These are phyloP conservation scores for Bettongia penicillata DNA, from an alignment of 2,113 vertebrate genomes.

Conservation along the genomic window DNA sequence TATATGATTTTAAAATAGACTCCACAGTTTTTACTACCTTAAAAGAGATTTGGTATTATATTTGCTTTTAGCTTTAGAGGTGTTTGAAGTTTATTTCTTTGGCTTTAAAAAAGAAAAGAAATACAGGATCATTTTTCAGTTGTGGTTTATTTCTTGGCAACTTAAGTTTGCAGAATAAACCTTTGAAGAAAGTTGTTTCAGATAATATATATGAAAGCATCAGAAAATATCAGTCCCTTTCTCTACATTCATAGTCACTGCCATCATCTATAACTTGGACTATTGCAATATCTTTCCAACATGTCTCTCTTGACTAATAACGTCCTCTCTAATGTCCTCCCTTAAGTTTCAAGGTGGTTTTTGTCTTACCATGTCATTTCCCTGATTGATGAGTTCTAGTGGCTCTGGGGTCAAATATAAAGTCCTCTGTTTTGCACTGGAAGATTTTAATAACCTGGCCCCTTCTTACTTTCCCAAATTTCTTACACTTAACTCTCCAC, in stretches of 20 bases:
- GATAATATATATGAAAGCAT: conserved; percentile 17
- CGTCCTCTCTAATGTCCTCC: not conserved
- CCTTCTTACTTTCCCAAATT: not conserved
- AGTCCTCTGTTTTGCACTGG: not conserved
- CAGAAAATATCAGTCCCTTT: conserved; percentile 11
- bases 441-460: not conserved
- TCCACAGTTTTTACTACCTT: conserved; percentile 16
- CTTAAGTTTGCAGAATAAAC: not conserved
- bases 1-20: not conserved
- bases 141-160: conserved; percentile 37
- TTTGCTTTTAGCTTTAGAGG: conserved; percentile 30
- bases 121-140: conserved; percentile 1
- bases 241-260: not conserved
- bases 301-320: not conserved
- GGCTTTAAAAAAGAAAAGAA: not conserved
- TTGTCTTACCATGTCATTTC: not conserved
- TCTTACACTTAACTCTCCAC: not conserved
- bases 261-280: not conserved
- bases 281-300: not conserved
- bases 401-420: not conserved
- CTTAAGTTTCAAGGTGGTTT: not conserved
- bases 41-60: not conserved
- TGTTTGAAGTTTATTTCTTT: not conserved
- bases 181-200: not conserved
- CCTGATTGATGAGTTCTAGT: not conserved